phyloP scores from a whole-genome alignment of 1,140 invertebrate genomes.

The Dendroctonus ponderosae region DNA sequence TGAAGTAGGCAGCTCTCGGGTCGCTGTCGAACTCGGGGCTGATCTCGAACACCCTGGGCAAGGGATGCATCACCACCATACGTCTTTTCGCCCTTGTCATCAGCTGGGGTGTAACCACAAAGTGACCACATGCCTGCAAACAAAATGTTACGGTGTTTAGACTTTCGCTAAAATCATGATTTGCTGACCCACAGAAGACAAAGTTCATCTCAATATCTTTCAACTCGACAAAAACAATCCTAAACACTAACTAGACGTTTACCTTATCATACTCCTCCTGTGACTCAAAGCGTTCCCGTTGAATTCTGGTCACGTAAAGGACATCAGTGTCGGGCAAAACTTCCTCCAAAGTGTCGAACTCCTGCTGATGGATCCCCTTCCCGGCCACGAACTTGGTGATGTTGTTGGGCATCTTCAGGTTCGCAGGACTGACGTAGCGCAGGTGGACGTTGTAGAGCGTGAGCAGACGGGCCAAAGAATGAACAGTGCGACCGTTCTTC shows the following conservation, averaged over 20 bases:
- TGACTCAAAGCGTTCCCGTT: conserved; percentile 86
- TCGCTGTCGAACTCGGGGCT: conserved; percentile 92
- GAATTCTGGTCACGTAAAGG: conserved; percentile 97
- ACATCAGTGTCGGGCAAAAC: conserved; percentile 93
- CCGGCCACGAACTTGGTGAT: conserved; percentile 75
- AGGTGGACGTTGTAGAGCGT: conserved; percentile 88
- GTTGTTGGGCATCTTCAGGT: conserved; percentile 87
- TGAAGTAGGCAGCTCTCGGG: conserved; percentile 95
- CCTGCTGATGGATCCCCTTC: conserved; percentile 78
- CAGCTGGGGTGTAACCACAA: conserved; percentile 88
- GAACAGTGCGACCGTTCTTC: conserved; percentile 96
- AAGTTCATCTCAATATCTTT: too few relatives aligned
- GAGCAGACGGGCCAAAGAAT: conserved; percentile 89
- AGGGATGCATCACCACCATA: conserved; percentile 97
- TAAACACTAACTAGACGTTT: conserved; percentile 33
- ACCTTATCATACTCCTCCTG: conserved; percentile 86
- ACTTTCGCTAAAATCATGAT: too few relatives aligned
- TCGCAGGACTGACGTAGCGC: conserved; percentile 84
- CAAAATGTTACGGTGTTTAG: too few relatives aligned
- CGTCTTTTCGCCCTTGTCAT: conserved; percentile 92
- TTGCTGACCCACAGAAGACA: too few relatives aligned
- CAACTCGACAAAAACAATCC: background rate
- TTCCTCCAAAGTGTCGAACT: conserved; percentile 72
- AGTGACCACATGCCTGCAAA: conserved; percentile 75
- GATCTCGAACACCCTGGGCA: conserved; percentile 94